Evolutionary conservation across 2,797 vertebrate genomes (phyloP), one percentile per base, ranked within the genome.

Genomic region (Parauchenoglanis punctatus): DNA sequence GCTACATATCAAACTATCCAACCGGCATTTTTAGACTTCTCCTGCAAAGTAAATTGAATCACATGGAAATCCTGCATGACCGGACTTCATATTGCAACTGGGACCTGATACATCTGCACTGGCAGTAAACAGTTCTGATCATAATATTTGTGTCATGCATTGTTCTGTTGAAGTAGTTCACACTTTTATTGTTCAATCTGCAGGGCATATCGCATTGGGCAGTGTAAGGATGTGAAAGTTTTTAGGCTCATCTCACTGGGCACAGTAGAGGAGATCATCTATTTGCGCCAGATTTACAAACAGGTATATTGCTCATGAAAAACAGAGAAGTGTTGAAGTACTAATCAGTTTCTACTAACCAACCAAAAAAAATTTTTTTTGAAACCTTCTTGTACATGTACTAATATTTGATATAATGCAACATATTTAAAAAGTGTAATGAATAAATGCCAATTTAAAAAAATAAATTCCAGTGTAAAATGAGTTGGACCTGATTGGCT

Each of bases 181-280:
- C 46, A 54, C 35, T 20, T 85, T 20, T 31, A 1, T 85, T 61
- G 35, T 52, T 77, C 31, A 86, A 46, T 89, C 89, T 91, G 15
- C 92, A 99, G 98, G 93, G 98, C 95, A 0, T 99, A 99, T 90
- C 97, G 98, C 86, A 99, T 99, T 89, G 98, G 98, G 54, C 98
- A 99, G 6, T 96, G 95, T 93, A 96, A 96, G 87, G 95, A 98
- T 92, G 97, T 99, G 88, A 99, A 97, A 87, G 98, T 99, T 20
- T 96, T 99, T 77, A 94, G 98, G 76, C 91, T 99, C 49, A 97
- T 99, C 92, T 98, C 98, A 25, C 90, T 99, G 95, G 98, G 98
- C 68, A 99, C 98, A 0, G 96, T 99, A 87, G 98, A 99, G 90
- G 98, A 99, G 91, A 93, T 99, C 49, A 98, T 99, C 92, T 99